Conservation (phyloP, 2,888 invertebrate genomes). For the Leptopilina drosophilae region DNA sequence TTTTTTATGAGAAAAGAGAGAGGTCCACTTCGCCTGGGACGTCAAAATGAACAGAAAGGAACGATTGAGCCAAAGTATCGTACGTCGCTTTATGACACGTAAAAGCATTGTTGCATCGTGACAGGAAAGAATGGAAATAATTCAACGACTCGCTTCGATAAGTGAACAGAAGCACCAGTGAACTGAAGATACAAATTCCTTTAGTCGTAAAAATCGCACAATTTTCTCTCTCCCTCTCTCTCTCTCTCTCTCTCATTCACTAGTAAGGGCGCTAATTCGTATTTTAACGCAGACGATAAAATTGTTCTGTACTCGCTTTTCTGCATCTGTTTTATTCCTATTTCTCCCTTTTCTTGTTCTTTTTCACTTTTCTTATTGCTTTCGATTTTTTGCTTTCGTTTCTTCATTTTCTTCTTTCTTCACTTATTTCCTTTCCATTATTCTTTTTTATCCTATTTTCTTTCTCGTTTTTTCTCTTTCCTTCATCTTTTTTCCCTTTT, state of each 20-base stretch:
- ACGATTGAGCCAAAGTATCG: slow-evolving; percentile 48
- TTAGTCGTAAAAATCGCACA: slow-evolving; percentile 69
- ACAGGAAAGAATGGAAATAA: slow-evolving; percentile 69
- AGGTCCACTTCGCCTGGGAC: slow-evolving; percentile 21
- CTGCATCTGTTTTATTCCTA: slow-evolving; percentile 19
- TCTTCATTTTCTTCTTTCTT: no score
- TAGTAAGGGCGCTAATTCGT: slow-evolving; percentile 68
- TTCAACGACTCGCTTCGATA: slow-evolving; percentile 67
- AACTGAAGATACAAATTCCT: slow-evolving; percentile 68
- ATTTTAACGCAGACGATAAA: slow-evolving; percentile 66
- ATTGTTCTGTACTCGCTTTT: slow-evolving; percentile 53
- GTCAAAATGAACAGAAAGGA: slow-evolving; percentile 31
- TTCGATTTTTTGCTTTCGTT: no score
- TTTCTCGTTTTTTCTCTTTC: no score
- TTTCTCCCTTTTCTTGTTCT: background rate
- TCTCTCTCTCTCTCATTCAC: slow-evolving; percentile 44
- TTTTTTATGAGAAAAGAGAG: slow-evolving; percentile 9
- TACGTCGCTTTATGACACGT: slow-evolving; percentile 68
- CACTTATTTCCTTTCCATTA: no score
- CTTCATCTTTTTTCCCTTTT: background rate
- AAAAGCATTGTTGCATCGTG: slow-evolving; percentile 69
- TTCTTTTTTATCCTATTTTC: no score
- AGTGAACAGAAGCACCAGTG: slow-evolving; percentile 56
- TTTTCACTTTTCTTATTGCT: no score
- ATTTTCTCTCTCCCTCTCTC: no score